phyloP scores from a whole-genome alignment of 2,797 vertebrate genomes.

The Acridotheres tristis region DNA sequence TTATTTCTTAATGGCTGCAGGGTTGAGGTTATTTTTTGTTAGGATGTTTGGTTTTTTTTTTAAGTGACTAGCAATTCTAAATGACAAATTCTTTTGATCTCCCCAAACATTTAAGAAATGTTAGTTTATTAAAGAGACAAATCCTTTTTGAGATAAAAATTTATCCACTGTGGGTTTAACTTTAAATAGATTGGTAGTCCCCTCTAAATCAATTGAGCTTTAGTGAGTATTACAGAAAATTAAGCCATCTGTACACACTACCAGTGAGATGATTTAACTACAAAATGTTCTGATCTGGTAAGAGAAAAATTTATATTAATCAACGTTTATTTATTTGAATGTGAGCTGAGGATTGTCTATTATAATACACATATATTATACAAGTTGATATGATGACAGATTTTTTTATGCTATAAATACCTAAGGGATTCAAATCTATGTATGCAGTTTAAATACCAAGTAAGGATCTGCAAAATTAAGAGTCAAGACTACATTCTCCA shows the following conservation, averaged over 20 bases:
- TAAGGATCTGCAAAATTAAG: not conserved
- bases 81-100: not conserved
- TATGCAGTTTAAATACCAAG: not conserved
- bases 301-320: slow-evolving; percentile 40
- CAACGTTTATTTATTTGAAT: slow-evolving; percentile 41
- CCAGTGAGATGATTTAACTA: slow-evolving; percentile 48
- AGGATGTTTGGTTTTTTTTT: not conserved
- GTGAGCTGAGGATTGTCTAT: not conserved
- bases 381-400: not conserved
- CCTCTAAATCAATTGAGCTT: slow-evolving; percentile 44
- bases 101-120: not conserved
- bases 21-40: not conserved
- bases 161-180: slow-evolving; percentile 10
- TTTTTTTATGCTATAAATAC: not conserved
- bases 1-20: not conserved
- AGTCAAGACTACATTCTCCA: not conserved
- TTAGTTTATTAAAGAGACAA: not conserved
- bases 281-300: slow-evolving; percentile 10
- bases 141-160: not conserved
- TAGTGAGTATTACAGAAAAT: slow-evolving; percentile 47
- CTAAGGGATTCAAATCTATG: not conserved
- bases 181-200: slow-evolving; percentile 40
- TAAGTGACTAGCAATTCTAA: not conserved
- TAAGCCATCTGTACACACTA: slow-evolving; percentile 41
- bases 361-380: not conserved